A percentile compares a stretch with the other conserved stretches of the same genome.
These are phyloP conservation scores for Leptinotarsa tumamoca DNA, from an alignment of 2,888 invertebrate species.

Conservation along the genomic window DNA sequence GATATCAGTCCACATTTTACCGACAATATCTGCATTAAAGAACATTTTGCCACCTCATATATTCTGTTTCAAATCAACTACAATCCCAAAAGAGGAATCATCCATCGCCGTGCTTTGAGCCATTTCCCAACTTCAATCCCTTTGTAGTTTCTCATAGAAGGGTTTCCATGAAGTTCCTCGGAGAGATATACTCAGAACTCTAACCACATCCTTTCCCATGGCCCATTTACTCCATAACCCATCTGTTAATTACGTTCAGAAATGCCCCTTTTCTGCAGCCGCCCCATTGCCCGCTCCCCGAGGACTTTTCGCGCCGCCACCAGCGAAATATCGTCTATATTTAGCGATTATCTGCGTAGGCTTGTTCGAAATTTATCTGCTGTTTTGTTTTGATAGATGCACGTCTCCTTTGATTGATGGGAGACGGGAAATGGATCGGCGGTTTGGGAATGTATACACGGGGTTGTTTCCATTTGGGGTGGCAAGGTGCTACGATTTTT, in stretches of 20 bases:
- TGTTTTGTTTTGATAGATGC: constrained; percentile 21
- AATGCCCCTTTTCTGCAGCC: constrained; percentile 26
- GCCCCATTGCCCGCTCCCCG: constrained; percentile 24
- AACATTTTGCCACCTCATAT: too few species aligned
- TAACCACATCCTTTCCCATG: constrained; percentile 52
- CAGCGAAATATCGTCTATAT: constrained; percentile 26
- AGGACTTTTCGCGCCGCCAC: constrained; percentile 1
- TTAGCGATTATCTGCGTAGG: constrained; percentile 26
- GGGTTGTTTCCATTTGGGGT: not conserved
- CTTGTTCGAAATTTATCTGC: constrained; percentile 27
- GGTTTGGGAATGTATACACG: not conserved
- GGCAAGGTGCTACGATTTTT: too few species aligned
- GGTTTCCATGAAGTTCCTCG: constrained; percentile 40
- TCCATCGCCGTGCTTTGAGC: not conserved
- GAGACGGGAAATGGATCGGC: not conserved
- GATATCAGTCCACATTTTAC: too few species aligned
- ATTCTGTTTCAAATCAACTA: too few species aligned
- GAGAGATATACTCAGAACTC: constrained; percentile 50
- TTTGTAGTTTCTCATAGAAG: not conserved
- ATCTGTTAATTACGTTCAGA: constrained; percentile 53
- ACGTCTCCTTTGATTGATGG: constrained; percentile 24
- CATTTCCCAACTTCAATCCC: not conserved
- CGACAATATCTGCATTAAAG: too few species aligned
- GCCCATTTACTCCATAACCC: constrained; percentile 55
- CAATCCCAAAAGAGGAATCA: too few species aligned